Conservation (phyloP, 2,797 vertebrate genomes). For the Coendou prehensilis region DNA sequence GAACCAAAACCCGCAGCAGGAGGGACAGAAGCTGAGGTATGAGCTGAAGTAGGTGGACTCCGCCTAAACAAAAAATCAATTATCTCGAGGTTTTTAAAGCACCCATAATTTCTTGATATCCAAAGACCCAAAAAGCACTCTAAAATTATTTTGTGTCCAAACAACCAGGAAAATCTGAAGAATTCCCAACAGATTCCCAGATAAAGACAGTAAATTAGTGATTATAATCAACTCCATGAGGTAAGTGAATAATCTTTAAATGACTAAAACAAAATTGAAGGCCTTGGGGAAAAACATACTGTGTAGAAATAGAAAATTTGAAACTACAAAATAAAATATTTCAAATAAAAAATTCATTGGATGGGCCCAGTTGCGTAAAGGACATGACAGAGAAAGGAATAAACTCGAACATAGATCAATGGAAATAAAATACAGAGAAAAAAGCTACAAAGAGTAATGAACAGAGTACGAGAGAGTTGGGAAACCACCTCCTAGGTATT, state of each 20-base stretch:
- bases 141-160: not conserved
- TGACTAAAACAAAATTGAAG: not conserved
- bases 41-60: not conserved
- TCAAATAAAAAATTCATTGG: not conserved
- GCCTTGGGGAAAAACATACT: not conserved
- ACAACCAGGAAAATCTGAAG: not conserved
- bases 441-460: not conserved
- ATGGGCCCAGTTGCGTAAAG: not conserved
- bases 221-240: not conserved
- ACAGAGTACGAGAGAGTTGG: not conserved
- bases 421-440: not conserved
- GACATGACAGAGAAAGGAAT: not conserved
- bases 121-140: not conserved
- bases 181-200: not conserved
- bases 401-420: not conserved
- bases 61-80: not conserved
- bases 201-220: not conserved
- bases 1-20: not conserved
- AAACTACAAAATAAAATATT: slow-evolving; percentile 11
- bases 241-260: not conserved
- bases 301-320: not conserved
- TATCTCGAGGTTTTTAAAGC: not conserved
- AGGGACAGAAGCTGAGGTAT: not conserved
- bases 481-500: not conserved
- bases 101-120: not conserved